Conservation (phyloP, 2,797 vertebrate species). For the Sebastes itinus region DNA sequence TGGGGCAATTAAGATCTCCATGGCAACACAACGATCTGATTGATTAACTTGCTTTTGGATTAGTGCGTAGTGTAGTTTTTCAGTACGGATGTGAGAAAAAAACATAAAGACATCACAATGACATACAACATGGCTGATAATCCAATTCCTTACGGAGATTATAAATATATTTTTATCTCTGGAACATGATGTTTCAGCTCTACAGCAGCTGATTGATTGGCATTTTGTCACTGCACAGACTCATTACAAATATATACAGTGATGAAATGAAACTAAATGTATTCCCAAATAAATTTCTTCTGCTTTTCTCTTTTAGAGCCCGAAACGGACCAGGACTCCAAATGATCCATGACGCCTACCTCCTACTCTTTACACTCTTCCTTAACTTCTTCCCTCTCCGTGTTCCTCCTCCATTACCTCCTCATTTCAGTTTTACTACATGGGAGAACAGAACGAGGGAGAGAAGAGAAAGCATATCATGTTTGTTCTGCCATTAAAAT, state of each 20-base stretch:
- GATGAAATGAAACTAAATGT: not conserved
- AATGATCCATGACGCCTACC: slow-evolving; percentile 20
- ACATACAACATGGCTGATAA: not conserved
- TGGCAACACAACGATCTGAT: not conserved
- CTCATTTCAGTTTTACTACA: not conserved
- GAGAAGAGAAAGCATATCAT: not conserved
- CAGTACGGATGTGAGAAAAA: not conserved
- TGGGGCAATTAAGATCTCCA: not conserved
- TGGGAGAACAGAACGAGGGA: not conserved
- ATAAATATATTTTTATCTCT: slow-evolving; percentile 16
- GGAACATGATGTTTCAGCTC: slow-evolving; percentile 9
- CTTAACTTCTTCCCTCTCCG: not conserved
- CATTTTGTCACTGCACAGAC: not conserved
- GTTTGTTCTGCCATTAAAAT: not conserved
- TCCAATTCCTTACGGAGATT: slow-evolving; percentile 27
- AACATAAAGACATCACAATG: not conserved
- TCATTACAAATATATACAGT: not conserved
- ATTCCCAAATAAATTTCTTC: not conserved
- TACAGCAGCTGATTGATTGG: not conserved
- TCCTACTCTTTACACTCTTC: not conserved
- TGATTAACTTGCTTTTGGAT: not conserved
- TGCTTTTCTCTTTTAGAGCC: slow-evolving; percentile 26
- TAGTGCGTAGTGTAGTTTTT: not conserved
- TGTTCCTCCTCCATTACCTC: not conserved
- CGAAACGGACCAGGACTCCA: slow-evolving; percentile 28